These are phyloP conservation scores for Andrena camellia DNA, from an alignment of 2,888 invertebrate genomes.

Conservation along the genomic window DNA sequence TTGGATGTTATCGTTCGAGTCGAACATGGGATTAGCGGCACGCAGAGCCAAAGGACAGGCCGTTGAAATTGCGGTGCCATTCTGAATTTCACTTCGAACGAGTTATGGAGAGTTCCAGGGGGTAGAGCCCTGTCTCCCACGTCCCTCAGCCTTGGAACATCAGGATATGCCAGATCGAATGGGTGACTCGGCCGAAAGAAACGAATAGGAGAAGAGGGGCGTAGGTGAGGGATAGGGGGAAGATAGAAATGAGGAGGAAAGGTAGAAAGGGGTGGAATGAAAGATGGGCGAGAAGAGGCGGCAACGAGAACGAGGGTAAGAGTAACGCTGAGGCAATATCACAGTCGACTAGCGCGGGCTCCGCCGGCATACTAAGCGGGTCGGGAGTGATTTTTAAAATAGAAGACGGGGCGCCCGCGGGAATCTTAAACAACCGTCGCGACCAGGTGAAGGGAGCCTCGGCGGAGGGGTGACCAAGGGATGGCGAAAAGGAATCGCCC, in stretches of 20 bases:
- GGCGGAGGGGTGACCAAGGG: neutral
- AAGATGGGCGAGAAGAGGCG: slow-evolving; percentile 45
- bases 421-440: slow-evolving; percentile 80
- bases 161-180: slow-evolving; percentile 53
- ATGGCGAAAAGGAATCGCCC: slow-evolving; percentile 37
- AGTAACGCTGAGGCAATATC: slow-evolving; percentile 80
- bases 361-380: slow-evolving; percentile 80
- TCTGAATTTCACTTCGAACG: too few relatives aligned
- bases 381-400: slow-evolving; percentile 81
- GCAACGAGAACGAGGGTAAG: slow-evolving; percentile 41
- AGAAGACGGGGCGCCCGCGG: slow-evolving; percentile 76
- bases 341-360: slow-evolving; percentile 81
- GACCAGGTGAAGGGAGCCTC: slow-evolving; percentile 16
- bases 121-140: too few relatives aligned
- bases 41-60: neutral
- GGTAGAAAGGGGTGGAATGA: slow-evolving; percentile 47
- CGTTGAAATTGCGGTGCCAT: too few relatives aligned
- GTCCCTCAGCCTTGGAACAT: neutral
- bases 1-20: neutral
- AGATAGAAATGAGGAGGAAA: neutral
- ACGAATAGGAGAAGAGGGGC: slow-evolving; percentile 6
- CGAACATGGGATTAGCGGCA: neutral
- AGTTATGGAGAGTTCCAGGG: too few relatives aligned
- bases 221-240: neutral
- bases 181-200: slow-evolving; percentile 43